These are phyloP conservation scores for Dermatemys mawii DNA, from an alignment of 2,113 vertebrate species.

Conservation along the genomic window DNA sequence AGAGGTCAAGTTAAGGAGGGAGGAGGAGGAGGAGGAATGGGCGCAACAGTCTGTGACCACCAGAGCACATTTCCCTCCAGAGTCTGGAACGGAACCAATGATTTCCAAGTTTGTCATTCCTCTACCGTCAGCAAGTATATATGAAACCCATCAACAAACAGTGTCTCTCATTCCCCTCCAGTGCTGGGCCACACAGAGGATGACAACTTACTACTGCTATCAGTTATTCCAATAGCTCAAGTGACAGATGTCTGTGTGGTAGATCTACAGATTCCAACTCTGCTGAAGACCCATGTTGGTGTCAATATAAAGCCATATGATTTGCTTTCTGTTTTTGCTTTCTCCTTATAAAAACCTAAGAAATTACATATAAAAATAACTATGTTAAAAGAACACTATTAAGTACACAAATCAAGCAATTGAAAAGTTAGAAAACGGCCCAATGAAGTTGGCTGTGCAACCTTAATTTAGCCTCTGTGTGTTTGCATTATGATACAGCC, in stretches of 20 bases:
- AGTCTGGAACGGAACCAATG: neutral
- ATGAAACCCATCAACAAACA: neutral
- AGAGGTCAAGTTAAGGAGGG: neutral
- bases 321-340: neutral
- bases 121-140: neutral
- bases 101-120: neutral
- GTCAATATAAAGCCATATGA: neutral
- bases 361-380: neutral
- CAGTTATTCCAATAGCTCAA: neutral
- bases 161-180: neutral
- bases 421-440: neutral
- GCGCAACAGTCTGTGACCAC: too few relatives aligned
- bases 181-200: neutral
- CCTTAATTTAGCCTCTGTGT: neutral
- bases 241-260: neutral
- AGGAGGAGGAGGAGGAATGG: neutral
- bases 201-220: neutral
- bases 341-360: neutral
- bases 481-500: neutral
- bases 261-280: neutral
- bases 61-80: neutral
- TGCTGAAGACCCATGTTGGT: neutral
- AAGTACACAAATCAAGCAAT: neutral
- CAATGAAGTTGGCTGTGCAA: neutral
- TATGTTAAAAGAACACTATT: neutral